These are phyloP conservation scores for Prunella strophiata DNA, from an alignment of 2,797 vertebrate genomes.

Conservation along the genomic window DNA sequence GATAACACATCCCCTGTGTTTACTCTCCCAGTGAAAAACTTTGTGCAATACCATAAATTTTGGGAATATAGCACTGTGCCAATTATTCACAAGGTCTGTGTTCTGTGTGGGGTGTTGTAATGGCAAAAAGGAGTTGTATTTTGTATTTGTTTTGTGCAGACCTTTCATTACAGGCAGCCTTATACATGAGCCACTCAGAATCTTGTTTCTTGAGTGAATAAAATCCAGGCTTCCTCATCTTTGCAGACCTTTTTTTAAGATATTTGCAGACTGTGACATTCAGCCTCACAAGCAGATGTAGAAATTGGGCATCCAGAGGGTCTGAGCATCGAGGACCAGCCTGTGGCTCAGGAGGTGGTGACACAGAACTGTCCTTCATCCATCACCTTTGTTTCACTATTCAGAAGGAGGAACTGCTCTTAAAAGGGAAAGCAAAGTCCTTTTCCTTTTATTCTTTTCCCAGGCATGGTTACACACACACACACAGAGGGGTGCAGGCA, in stretches of 20 bases:
- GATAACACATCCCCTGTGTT: slow-evolving; percentile 1
- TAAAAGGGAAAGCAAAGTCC: background rate
- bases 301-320: background rate
- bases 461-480: background rate
- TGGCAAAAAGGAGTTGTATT: background rate
- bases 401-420: background rate
- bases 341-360: background rate
- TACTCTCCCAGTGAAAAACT: slow-evolving; percentile 12
- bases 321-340: background rate
- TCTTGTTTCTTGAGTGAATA: background rate
- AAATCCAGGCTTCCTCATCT: background rate
- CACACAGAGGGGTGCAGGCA: background rate
- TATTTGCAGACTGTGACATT: background rate
- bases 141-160: background rate
- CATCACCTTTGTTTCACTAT: background rate
- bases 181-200: fast-evolving
- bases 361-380: background rate
- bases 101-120: background rate
- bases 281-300: background rate
- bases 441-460: background rate
- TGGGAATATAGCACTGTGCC: background rate
- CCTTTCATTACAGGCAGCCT: background rate
- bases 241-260: background rate
- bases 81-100: background rate
- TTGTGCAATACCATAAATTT: background rate